Base-by-base conservation (phyloP, 2,888 invertebrate genomes). In the Drosophila niveifrons region DNA sequence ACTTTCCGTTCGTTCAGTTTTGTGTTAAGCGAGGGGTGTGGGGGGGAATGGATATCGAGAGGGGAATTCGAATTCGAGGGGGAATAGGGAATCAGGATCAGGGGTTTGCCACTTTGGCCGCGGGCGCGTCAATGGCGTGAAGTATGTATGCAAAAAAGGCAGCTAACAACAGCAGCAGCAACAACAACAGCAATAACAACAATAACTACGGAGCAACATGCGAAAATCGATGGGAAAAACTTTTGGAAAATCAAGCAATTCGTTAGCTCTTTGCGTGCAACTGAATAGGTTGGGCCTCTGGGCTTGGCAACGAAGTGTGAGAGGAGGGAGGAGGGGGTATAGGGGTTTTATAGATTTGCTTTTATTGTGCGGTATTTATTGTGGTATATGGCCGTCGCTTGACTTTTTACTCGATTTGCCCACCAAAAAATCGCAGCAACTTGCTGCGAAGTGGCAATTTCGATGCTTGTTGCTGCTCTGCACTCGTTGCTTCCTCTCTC, bases 311-410 rank as follows among this genome's bases (percentile, higher is more conserved):
- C 1, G 8, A 11, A 9, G 10, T 6, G 3, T 23, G 18, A 18
- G 18, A 18, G 18, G 3, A 18, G 36, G 18, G n/a, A n/a, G 11
- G 17, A 3, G 7, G 23, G 13, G 43, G 10, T n/a, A n/a, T n/a
- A 29, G 15, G 23, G 23, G 17, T 71, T 74, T 74, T 69, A 71
- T 71, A 71, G 72, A 66, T 82, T 78, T 78, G 55, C 61, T 76
- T 84, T 83, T 84, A 82, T 82, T 82, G 82, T 78, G 82, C 76
- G 79, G 79, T 76, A 78, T 85, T 84, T 81, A 78, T 75, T 80
- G 80, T 72, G 71, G 78, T 72, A 66, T 78, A 74, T 72, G 65
- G 65, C 65, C 56, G 43, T 9, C 31, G 48, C 34, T 23, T 9
- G 17, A 39, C 46, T 65, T 70, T 64, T 63, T 59, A 41, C 31